Evolutionary conservation across 1,140 invertebrate genomes (phyloP).

Genomic region (Druon quercuslanigerum): DNA sequence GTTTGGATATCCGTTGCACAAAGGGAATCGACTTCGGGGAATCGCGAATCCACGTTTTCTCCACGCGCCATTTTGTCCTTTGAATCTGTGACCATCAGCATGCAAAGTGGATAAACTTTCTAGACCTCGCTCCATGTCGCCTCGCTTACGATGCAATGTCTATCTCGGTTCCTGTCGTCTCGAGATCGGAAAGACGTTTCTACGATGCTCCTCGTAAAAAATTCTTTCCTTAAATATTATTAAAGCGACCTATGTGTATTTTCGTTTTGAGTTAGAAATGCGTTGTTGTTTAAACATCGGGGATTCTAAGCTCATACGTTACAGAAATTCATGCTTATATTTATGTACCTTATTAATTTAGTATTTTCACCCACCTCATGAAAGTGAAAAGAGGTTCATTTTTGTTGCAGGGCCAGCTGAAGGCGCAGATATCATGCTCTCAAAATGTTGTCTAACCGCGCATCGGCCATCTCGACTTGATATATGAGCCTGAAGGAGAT

Average conservation of each 20-base stretch:
- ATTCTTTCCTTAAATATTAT: background rate
- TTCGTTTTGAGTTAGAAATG: background rate
- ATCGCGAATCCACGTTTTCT: constrained; percentile 56
- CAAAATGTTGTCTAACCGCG: no score
- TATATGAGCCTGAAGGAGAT: no score
- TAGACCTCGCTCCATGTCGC: constrained; percentile 58
- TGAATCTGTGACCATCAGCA: constrained; percentile 67
- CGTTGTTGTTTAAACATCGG: background rate
- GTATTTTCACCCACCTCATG: no score
- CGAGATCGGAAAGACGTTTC: background rate
- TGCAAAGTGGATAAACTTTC: constrained; percentile 68
- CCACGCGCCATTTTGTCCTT: constrained; percentile 62
- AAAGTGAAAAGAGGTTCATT: no score
- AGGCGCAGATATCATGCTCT: no score
- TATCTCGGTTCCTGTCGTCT: constrained; percentile 44
- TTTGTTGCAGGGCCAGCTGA: no score
- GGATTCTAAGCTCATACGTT: background rate
- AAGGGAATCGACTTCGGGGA: constrained; percentile 61
- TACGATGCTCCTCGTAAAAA: constrained; percentile 1
- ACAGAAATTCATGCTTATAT: no score
- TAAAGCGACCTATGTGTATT: background rate
- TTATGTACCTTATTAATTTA: no score
- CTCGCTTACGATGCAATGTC: constrained; percentile 59
- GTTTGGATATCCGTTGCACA: constrained; percentile 59
- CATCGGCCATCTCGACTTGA: no score